A percentile compares a stretch with the other conserved stretches of the same genome.
phyloP scores from a whole-genome alignment of 2,888 invertebrate species.

The Plebejus melissa region DNA sequence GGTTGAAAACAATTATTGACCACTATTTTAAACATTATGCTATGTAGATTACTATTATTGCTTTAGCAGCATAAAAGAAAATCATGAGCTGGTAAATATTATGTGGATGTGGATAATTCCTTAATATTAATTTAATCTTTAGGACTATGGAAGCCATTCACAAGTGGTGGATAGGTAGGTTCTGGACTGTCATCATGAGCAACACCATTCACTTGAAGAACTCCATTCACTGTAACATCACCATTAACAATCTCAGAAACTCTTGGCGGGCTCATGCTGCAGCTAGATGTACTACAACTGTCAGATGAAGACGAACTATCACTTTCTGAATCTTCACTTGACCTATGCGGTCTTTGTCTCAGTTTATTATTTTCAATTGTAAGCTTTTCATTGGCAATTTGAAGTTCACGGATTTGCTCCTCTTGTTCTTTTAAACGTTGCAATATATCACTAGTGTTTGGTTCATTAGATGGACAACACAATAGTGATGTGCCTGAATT shows the following conservation, averaged over 20 bases:
- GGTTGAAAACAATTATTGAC: background rate
- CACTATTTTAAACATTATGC: background rate
- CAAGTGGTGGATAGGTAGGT: constrained; percentile 43
- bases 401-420: constrained; percentile 80
- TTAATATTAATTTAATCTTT: constrained; percentile 30
- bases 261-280: constrained; percentile 53
- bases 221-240: constrained; percentile 34
- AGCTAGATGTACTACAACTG: constrained; percentile 66
- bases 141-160: constrained; percentile 65
- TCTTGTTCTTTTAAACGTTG: constrained; percentile 76
- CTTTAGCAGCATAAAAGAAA: background rate
- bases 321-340: constrained; percentile 81
- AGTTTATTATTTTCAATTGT: constrained; percentile 81
- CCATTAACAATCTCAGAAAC: constrained; percentile 41
- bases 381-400: constrained; percentile 81
- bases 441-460: constrained; percentile 54
- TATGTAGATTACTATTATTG: background rate
- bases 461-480: constrained; percentile 55
- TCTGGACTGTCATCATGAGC: constrained; percentile 45
- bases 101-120: background rate
- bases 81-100: background rate
- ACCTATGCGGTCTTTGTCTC: constrained; percentile 61
- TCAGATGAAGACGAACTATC: constrained; percentile 76
- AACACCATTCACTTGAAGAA: constrained; percentile 38
- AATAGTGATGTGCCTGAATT: constrained; percentile 59